These are phyloP conservation scores for Lonchura striata DNA, from an alignment of 2,113 vertebrate genomes.

Conservation along the genomic window DNA sequence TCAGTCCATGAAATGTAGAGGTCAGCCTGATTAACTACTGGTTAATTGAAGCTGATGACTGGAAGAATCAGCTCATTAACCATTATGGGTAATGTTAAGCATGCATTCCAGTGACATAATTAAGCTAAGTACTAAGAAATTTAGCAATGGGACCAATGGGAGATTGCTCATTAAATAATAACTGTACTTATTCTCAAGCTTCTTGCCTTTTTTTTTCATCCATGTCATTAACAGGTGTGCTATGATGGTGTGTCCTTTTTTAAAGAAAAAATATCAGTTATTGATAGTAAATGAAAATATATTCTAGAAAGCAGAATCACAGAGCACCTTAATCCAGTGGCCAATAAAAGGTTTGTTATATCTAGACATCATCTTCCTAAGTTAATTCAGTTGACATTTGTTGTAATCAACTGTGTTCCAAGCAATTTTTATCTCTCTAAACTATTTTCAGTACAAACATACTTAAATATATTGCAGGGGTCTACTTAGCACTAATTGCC, in stretches of 20 bases:
- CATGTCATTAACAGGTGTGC: background rate
- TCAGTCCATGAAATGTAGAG: background rate
- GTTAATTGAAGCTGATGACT: constrained; percentile 9
- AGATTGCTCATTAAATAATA: background rate
- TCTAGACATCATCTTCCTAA: background rate
- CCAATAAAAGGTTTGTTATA: background rate
- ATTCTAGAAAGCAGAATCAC: background rate
- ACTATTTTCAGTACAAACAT: background rate
- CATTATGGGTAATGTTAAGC: background rate
- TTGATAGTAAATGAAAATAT: background rate
- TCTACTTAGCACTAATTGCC: background rate
- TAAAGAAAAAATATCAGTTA: background rate
- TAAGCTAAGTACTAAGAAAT: background rate
- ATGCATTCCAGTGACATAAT: constrained; percentile 7
- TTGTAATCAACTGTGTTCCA: background rate
- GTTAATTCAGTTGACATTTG: background rate
- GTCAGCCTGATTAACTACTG: background rate
- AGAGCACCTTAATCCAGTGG: background rate
- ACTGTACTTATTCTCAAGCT: background rate
- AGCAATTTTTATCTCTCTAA: background rate
- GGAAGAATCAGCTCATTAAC: constrained; percentile 40
- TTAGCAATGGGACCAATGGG: background rate
- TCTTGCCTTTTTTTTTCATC: background rate
- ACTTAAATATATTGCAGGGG: background rate
- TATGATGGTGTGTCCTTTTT: background rate